Base-by-base conservation (phyloP, 1,140 invertebrate species). In the Chironomus tepperi region DNA sequence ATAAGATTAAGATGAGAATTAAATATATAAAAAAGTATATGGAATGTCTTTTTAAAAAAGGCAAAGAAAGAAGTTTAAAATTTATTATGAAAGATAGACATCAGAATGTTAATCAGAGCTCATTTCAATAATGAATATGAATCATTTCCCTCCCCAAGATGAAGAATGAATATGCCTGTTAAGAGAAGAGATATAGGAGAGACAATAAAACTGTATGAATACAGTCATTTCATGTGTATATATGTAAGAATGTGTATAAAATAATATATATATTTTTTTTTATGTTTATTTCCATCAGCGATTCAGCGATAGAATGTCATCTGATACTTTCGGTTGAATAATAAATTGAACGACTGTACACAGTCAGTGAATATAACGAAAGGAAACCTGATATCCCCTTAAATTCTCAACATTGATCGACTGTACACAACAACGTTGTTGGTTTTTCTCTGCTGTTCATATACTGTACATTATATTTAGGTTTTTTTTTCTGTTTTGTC, bases 211-310 rank as follows among this genome's bases (percentile, higher is more conserved):
- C 47, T 57, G 9, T 70, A 70, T 70, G 9, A 70, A 70, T 19
- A 70, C 65, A 70, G 19, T 19, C 16, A 18, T 70, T 21, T 70
- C 18, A 34, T 34, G 24, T 18, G 65, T 70, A 21, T 70, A 21
- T 70, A 70, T 70, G 65, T 70, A 21, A 18, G 65, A 19, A 21
- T 70, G 65, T 70, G 47, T 57, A 57, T 57, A 57, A n/a, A 57
- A 57, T 12, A 34, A 34, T 57, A n/a, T n/a, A n/a, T n/a, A n/a
- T n/a, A n/a, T n/a, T n/a, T n/a, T n/a, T 57, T 70, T 70, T 70
- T 70, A 70, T 70, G 65, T 70, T 70, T 70, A 70, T 70, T 70
- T 57, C 65, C 65, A 70, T 70, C 65, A 70, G 65, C 65, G 65
- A 70, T 70, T 70, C 65, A 70, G 65, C 65, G 65, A 70, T 70